Evolutionary conservation across 1,140 invertebrate genomes (phyloP).

Genomic region (Danaus melanippus): DNA sequence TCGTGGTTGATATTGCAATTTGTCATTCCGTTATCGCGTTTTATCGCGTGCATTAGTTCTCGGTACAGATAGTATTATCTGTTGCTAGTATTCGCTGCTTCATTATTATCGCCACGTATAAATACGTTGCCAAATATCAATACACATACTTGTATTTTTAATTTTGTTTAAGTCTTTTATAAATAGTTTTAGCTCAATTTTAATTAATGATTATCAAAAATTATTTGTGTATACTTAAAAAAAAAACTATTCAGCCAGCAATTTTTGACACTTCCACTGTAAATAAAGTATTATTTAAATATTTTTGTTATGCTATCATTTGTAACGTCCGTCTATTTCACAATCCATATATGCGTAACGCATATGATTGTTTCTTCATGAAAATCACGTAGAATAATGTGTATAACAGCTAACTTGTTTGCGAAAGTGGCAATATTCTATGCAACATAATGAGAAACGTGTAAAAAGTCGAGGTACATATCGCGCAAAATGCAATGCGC

Average conservation of each 20-base stretch:
- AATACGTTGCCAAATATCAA: constrained; percentile 12
- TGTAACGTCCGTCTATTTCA: constrained; percentile 18
- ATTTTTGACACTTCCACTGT: too few relatives aligned
- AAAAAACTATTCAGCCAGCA: too few relatives aligned
- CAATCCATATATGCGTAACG: constrained; percentile 59
- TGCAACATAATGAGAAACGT: constrained; percentile 49
- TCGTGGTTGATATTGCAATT: constrained; percentile 53
- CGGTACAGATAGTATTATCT: constrained; percentile 55
- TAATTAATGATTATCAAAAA: too few relatives aligned
- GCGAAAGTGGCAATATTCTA: constrained; percentile 57
- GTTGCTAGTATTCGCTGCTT: constrained; percentile 30
- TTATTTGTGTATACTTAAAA: too few relatives aligned
- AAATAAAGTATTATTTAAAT: too few relatives aligned
- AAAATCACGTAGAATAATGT: constrained; percentile 57
- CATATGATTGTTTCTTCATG: constrained; percentile 49
- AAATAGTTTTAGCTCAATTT: too few relatives aligned
- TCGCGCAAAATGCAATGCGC: constrained; percentile 59
- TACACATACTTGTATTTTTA: not conserved
- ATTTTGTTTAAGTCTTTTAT: too few relatives aligned
- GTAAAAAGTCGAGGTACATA: constrained; percentile 40
- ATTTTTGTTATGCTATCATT: too few relatives aligned
- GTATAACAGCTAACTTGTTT: constrained; percentile 51
- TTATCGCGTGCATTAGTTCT: constrained; percentile 60
- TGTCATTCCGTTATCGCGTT: constrained; percentile 48
- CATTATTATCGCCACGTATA: constrained; percentile 27